A percentile compares a stretch with the other conserved stretches of the same genome.
These are phyloP conservation scores for Campoplex nolae DNA, from an alignment of 2,888 invertebrate genomes.

Conservation along the genomic window DNA sequence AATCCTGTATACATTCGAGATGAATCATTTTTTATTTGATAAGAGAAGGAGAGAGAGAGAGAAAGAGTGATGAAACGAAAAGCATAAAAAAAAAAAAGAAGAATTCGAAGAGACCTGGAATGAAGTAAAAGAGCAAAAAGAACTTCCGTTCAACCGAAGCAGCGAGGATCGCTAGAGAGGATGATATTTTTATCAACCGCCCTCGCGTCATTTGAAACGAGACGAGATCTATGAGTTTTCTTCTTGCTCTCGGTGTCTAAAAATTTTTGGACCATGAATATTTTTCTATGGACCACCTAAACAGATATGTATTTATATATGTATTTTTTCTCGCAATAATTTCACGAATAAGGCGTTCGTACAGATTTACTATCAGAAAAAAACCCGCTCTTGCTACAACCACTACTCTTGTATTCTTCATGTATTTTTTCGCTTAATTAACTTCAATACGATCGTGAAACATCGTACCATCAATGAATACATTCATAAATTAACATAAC, in stretches of 20 bases:
- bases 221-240: constrained; percentile 54
- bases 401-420: neutral
- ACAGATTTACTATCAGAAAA: neutral
- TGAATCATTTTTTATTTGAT: constrained; percentile 47
- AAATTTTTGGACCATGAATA: constrained; percentile 44
- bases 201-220: constrained; percentile 61
- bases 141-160: constrained; percentile 11
- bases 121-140: constrained; percentile 2
- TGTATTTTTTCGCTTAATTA: neutral
- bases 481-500: constrained; percentile 28
- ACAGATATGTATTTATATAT: neutral
- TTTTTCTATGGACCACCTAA: constrained; percentile 25
- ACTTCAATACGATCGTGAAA: neutral
- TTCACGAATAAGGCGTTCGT: neutral
- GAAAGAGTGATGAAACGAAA: neutral
- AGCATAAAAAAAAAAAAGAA: constrained; percentile 28
- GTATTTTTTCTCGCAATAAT: neutral
- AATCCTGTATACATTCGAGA: constrained; percentile 13
- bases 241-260: constrained; percentile 40
- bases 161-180: constrained; percentile 25
- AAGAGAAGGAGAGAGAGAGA: neutral
- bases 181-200: constrained; percentile 67
- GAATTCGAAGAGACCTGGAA: neutral
- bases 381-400: neutral
- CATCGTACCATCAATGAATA: neutral